phyloP scores from a whole-genome alignment of 2,888 invertebrate species.

The Lypha dubia region DNA sequence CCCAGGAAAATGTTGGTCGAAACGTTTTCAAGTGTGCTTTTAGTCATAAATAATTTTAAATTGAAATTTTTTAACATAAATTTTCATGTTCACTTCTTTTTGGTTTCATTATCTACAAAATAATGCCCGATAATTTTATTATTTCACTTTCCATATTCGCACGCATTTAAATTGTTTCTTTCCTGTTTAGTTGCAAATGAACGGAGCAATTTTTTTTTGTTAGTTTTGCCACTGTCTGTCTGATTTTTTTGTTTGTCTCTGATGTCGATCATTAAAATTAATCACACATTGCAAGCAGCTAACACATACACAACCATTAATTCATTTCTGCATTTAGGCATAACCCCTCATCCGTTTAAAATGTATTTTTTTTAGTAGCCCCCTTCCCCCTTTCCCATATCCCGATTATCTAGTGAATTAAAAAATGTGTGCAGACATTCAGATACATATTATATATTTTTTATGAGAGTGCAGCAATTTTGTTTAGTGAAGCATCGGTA shows the following conservation, averaged over 20 bases:
- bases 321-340: background rate
- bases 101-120: slow-evolving; percentile 52
- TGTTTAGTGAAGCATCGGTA: slow-evolving; percentile 13
- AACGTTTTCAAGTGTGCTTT: slow-evolving; percentile 16
- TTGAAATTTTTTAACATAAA: slow-evolving; percentile 15
- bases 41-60: slow-evolving; percentile 24
- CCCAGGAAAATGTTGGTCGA: background rate
- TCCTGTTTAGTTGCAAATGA: slow-evolving; percentile 74
- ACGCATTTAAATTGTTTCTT: slow-evolving; percentile 76
- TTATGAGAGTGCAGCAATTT: background rate
- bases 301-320: background rate
- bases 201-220: background rate
- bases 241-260: slow-evolving; percentile 13
- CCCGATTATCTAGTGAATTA: background rate
- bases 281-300: slow-evolving; percentile 61
- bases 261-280: slow-evolving; percentile 60
- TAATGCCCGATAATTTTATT: slow-evolving; percentile 64
- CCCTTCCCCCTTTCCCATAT: background rate
- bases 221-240: slow-evolving; percentile 57
- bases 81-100: slow-evolving; percentile 25
- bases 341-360: slow-evolving; percentile 42
- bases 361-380: background rate
- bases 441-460: slow-evolving; percentile 4
- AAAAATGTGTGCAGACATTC: slow-evolving; percentile 7
- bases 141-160: slow-evolving; percentile 68